A percentile compares a stretch with the other conserved stretches of the same genome.
Conservation (phyloP, 2,888 invertebrate genomes). For the Chrysotoxum bicinctum region DNA sequence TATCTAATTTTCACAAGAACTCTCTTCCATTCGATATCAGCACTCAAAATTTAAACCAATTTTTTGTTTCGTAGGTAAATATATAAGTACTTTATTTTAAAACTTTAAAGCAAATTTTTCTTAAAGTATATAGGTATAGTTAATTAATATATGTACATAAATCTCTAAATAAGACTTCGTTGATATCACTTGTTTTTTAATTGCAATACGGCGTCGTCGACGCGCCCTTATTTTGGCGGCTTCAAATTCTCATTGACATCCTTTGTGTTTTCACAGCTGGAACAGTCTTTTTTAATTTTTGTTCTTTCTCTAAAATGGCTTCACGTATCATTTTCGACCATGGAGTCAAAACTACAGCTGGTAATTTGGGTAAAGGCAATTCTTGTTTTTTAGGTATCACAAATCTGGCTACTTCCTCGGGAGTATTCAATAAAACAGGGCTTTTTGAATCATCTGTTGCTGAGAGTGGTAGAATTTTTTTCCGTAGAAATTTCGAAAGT, state of each 20-base stretch:
- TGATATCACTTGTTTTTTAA: conserved; percentile 14
- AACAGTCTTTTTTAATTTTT: conserved; percentile 29
- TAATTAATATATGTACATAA: neutral
- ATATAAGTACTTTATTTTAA: conserved; percentile 8
- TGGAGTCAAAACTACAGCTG: conserved; percentile 57
- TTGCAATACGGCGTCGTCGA: conserved; percentile 20
- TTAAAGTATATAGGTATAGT: conserved; percentile 11
- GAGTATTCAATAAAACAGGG: conserved; percentile 12
- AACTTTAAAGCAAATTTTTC: conserved; percentile 13
- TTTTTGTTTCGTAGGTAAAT: conserved; percentile 1
- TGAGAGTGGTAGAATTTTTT: conserved; percentile 12
- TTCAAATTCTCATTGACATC: conserved; percentile 51
- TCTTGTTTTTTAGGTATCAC: neutral
- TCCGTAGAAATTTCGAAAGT: conserved; percentile 7
- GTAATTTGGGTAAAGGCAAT: conserved; percentile 41
- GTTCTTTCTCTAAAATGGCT: conserved; percentile 49
- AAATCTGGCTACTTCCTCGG: conserved; percentile 38
- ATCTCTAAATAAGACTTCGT: conserved; percentile 7
- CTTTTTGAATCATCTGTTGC: conserved; percentile 11
- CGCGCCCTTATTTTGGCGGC: neutral
- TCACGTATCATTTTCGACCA: conserved; percentile 61
- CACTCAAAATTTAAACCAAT: no score
- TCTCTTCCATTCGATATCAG: no score
- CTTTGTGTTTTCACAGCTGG: conserved; percentile 36
- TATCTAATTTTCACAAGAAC: no score